A percentile compares a stretch with the other conserved stretches of the same genome.
phyloP scores from a whole-genome alignment of 2,113 vertebrate genomes.

The Spilogale gracilis region DNA sequence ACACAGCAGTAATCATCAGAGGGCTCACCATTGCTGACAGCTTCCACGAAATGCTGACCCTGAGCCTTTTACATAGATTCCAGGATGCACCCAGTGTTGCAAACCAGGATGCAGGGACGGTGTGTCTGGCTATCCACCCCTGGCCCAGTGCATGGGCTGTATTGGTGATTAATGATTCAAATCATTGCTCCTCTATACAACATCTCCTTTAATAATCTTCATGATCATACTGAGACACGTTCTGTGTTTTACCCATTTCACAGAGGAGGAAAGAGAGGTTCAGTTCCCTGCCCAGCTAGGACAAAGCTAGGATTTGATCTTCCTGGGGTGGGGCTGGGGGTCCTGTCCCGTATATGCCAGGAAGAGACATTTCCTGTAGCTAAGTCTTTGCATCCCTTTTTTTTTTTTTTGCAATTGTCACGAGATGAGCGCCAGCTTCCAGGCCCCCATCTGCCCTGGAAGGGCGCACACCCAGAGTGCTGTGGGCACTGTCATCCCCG shows the following conservation, averaged over 20 bases:
- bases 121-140: not conserved
- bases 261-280: not conserved
- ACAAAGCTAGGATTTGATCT: not conserved
- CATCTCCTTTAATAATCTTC: not conserved
- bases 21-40: fast-evolving
- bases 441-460: not conserved
- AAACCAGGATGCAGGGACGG: not conserved
- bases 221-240: fast-evolving
- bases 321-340: too few relatives aligned
- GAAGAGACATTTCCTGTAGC: not conserved
- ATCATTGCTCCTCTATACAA: too few relatives aligned
- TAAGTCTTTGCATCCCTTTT: too few relatives aligned
- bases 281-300: not conserved
- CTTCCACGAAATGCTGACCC: fast-evolving
- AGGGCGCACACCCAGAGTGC: not conserved
- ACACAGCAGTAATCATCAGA: fast-evolving
- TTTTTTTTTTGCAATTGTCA: not conserved
- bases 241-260: not conserved
- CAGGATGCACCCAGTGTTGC: not conserved
- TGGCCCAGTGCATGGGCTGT: too few relatives aligned
- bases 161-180: too few relatives aligned
- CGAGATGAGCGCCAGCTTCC: not conserved
- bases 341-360: not conserved
- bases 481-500: not conserved
- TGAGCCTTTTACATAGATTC: fast-evolving